Evolutionary conservation across 64 coral and sea anemone species (phyloP).

Genomic region (Orbicella faveolata): DNA sequence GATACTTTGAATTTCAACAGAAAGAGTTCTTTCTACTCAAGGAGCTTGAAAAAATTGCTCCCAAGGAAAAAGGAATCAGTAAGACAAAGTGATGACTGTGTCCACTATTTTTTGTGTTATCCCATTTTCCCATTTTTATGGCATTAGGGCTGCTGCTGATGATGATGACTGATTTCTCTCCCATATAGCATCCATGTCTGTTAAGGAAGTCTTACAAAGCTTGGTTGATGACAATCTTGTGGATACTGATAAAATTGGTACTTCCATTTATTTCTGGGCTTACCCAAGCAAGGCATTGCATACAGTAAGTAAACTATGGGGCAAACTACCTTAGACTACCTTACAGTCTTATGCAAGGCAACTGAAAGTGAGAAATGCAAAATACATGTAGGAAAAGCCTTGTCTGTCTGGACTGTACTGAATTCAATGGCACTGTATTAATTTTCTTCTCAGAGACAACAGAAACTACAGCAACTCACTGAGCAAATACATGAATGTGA

Average conservation of each 20-base stretch:
- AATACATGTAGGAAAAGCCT: no score
- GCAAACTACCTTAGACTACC: no score
- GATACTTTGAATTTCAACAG: conserved; percentile 30
- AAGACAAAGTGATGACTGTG: conserved; percentile 10
- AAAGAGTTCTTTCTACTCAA: conserved; percentile 99
- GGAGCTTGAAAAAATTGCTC: conserved; percentile 97
- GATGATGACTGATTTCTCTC: background rate
- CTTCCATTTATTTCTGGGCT: conserved; percentile 96
- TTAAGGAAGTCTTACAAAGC: conserved; percentile 95
- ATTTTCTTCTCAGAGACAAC: conserved; percentile 41
- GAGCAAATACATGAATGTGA: conserved; percentile 64
- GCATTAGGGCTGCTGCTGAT: background rate
- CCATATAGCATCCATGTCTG: conserved; percentile 84
- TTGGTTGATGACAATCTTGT: conserved; percentile 93
- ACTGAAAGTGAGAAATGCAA: background rate
- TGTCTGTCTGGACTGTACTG: background rate
- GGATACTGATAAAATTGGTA: conserved; percentile 97
- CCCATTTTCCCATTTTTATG: background rate
- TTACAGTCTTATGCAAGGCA: background rate
- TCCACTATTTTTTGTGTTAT: background rate
- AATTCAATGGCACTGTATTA: background rate
- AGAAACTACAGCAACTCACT: conserved; percentile 79
- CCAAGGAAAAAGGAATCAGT: conserved; percentile 99
- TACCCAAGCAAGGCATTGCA: conserved; percentile 98
- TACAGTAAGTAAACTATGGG: conserved; percentile 48